Evolutionary conservation across 2,888 invertebrate genomes (phyloP).

Genomic region (Laothoe populi): DNA sequence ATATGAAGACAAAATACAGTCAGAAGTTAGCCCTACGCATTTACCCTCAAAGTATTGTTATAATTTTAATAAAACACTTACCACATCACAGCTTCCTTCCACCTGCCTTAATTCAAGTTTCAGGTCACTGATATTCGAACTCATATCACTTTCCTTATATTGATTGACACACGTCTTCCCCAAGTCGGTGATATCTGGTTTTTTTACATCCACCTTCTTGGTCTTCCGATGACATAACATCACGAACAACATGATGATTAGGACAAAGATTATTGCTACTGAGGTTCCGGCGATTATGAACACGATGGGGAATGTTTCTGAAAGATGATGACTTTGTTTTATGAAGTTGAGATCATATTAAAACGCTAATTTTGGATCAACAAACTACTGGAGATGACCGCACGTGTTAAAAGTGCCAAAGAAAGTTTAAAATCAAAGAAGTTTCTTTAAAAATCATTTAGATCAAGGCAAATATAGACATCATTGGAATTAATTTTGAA

Average conservation of each 20-base stretch:
- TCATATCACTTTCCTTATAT: conserved; percentile 92
- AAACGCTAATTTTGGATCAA: too few relatives aligned
- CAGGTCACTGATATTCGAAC: conserved; percentile 95
- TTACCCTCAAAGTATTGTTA: not conserved
- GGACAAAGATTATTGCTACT: conserved; percentile 90
- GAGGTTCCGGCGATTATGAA: conserved; percentile 91
- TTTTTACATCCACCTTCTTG: conserved; percentile 81
- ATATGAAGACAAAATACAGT: too few relatives aligned
- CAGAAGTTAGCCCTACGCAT: too few relatives aligned
- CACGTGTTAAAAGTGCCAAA: too few relatives aligned
- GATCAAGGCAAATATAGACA: not conserved
- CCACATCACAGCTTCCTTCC: conserved; percentile 91
- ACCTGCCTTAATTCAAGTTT: conserved; percentile 94
- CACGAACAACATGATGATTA: conserved; percentile 91
- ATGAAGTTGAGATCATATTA: not conserved
- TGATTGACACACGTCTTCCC: conserved; percentile 65
- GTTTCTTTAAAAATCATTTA: too few relatives aligned
- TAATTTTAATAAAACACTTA: conserved; percentile 50
- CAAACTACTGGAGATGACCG: too few relatives aligned
- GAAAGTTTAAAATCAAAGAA: too few relatives aligned
- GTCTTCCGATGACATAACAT: conserved; percentile 88
- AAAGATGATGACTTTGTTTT: conserved; percentile 43
- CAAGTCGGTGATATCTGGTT: conserved; percentile 81
- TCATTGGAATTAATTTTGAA: not conserved
- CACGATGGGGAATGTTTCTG: conserved; percentile 90